Percentiles rank a stretch among this genome's conserved stretches.
Conservation (phyloP, 2,888 invertebrate genomes). For the Hydraecia micacea region DNA sequence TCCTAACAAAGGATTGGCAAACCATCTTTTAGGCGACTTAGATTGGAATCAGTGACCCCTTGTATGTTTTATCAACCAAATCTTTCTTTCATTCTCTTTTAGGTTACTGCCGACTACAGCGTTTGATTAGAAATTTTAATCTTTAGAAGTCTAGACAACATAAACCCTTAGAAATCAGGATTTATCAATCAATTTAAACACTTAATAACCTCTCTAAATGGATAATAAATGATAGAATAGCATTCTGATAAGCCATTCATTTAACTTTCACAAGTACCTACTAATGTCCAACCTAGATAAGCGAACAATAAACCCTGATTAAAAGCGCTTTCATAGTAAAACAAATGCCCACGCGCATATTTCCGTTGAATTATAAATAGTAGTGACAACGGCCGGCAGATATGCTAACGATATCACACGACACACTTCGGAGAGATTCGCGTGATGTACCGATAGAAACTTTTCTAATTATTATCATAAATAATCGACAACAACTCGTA, state of each 20-base stretch:
- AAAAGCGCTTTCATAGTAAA: conserved; percentile 49
- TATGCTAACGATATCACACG: conserved; percentile 49
- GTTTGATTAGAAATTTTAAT: not conserved
- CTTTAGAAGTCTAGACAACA: not conserved
- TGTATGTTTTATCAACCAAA: not conserved
- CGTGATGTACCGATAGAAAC: conserved; percentile 11
- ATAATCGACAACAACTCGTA: not conserved
- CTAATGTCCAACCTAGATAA: conserved; percentile 40
- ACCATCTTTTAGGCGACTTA: not conserved
- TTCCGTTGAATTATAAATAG: conserved; percentile 59
- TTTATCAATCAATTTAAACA: conserved; percentile 17
- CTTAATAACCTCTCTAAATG: not conserved
- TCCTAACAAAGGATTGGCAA: not conserved
- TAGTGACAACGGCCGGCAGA: conserved; percentile 44
- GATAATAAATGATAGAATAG: conserved; percentile 8
- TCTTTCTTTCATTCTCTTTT: too few species aligned
- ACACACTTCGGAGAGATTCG: conserved; percentile 21
- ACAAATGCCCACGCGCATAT: conserved; percentile 60
- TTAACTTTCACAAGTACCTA: conserved; percentile 28
- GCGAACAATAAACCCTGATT: conserved; percentile 52
- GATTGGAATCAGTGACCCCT: not conserved
- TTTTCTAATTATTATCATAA: not conserved
- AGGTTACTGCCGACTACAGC: too few species aligned
- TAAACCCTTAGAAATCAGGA: not conserved
- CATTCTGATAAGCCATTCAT: conserved; percentile 22